Evolutionary conservation across 2,888 invertebrate species (phyloP), one percentile per base, ranked within the genome.

Genomic region (Drosophila ustulata): DNA sequence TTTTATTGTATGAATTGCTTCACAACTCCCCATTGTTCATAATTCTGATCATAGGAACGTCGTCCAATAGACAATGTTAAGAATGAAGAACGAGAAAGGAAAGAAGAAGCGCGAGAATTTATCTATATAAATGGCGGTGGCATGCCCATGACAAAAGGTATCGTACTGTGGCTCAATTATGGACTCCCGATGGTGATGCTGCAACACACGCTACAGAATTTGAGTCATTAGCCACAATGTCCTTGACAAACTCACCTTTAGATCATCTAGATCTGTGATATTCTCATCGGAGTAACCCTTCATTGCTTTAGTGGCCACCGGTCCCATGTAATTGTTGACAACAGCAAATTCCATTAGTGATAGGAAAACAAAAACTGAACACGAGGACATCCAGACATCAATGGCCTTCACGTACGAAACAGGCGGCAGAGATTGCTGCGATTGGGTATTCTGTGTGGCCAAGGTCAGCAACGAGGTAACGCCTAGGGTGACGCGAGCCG

Each of bases 391-490:
- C 97, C 97, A 97, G 0, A 97, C 96, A 91, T 97, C 98, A 57
- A 98, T 97, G 0, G 97, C 97, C 92, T 98, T 98, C 0, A 98
- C 97, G 92, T 98, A 98, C 0, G 97, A 97, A 0, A 98, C 98
- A 0, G 97, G 97, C 0, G 97, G 98, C 77, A 98, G 93, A 13
- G 96, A 96, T 88, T 97, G 96, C 90, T 97, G 97, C 0, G 97
- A 97, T 90, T 97, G 97, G 0, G 97, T 97, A 92, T 97, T 97
- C 93, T 98, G 98, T 23, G 97, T 98, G 11, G 97, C 97, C 84
- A 97, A 93, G 53, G 97, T 98, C 43, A 98, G 94, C 57, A 98
- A 93, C 0, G 97, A 97, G 0, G 97, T 97, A 26, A 97, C 97
- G 51, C 97, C 97, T 18, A 98, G 93, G 0, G 97, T 97, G 65